Evolutionary conservation across 2,888 invertebrate species (phyloP), one percentile per base, ranked within the genome.

Genomic region (Nasonia oneida): DNA sequence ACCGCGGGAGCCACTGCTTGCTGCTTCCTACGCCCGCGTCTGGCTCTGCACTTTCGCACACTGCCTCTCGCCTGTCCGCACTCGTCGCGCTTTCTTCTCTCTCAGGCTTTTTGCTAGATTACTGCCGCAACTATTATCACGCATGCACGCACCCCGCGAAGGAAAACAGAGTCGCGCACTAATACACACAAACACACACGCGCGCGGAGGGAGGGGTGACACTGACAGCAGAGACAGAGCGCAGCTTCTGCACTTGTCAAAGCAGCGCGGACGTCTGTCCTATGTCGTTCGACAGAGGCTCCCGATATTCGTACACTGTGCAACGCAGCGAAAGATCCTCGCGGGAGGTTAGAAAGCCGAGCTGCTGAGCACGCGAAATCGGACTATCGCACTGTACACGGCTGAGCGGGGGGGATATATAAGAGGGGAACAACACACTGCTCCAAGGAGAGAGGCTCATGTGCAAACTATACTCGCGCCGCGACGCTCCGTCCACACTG

Each of bases 151-250:
- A 23, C 64, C 12, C 64, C 64, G 64, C 64, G 64, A 64, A 53
- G 53, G 53, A 53, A 53, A 53, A 53, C 53, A 18, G 53, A 5
- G 57, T 64, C 64, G 64, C 64, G 29, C 53, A 53, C 53, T 15
- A 15, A 2, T 6, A 6, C 14, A 15, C 37, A 37, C 37, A 23
- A 23, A 29, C n/a, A 42, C 71, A 39, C 15, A 42, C 73, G 47
- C 73, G 57, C 15, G n/a, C 3, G 75, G 53, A 18, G 75, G 33
- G 75, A 75, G 50, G 74, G 47, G 74, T 50, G 18, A 75, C 29
- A 75, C 53, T 50, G 53, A 29, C 23, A 15, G 42, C 33, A 42
- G n/a, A 10, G 42, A 23, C 47, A 73, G n/a, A 67, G 12, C 29
- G 29, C 67, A 33, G 67, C 3, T 67, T 67, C 12, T 37, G 33